Evolutionary conservation across 2,888 invertebrate species (phyloP), one percentile per base, ranked within the genome.

Genomic region (Epinotia ramella): DNA sequence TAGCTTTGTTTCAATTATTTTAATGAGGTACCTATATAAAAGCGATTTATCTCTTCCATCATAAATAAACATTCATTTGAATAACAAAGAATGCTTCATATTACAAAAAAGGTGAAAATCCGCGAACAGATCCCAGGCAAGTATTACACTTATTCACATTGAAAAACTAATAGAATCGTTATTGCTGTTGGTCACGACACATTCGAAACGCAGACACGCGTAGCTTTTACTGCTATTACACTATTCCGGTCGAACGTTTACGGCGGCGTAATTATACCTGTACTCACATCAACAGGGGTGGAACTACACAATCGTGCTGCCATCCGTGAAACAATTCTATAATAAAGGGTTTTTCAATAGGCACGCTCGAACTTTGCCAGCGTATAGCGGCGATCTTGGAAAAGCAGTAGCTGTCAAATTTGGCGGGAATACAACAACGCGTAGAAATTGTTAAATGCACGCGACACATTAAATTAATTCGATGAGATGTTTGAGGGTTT

Each of bases 111-210:
- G 59, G 69, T 69, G 69, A 69, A 69, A 69, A 60, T 69, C 69
- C 46, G 69, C 68, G 46, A 78, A 76, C 75, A 77, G 71, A 60
- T 63, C 69, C 71, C 49, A 78, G 81, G 85, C 79, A 84, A 83
- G 84, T 78, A 87, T 88, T 87, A 84, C 86, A 89, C 84, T 83
- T 86, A 83, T 86, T 88, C 80, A 84, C 83, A 87, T 87, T 85
- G 83, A 88, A 88, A 89, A 88, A 87, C 85, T 85, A 90, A 90
- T 88, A 82, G 84, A 87, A 87, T 85, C 80, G 84, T 90, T 88
- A 91, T 88, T 88, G 87, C 84, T 77, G 79, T 82, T 81, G 80
- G 89, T 90, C 91, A 92, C 92, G 91, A 89, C 80, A 87, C 78
- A 81, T 82, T 83, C 84, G 83, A 87, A 89, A 88, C 83, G 84